phyloP scores from a whole-genome alignment of 2,888 invertebrate genomes.

The Hypsopygia costalis region DNA sequence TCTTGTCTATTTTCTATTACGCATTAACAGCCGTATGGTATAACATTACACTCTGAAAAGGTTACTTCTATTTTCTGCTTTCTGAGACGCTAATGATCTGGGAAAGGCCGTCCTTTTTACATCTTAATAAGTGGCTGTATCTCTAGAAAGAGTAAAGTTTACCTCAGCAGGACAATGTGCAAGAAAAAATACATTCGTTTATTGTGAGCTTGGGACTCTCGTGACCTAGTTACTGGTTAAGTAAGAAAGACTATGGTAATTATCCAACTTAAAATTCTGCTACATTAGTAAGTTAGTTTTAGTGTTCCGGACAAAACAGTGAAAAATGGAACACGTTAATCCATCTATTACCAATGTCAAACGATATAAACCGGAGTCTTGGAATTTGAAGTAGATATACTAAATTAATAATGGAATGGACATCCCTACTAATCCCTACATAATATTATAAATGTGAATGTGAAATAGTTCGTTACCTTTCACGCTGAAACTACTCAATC shows the following conservation, averaged over 20 bases:
- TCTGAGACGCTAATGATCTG: slow-evolving; percentile 36
- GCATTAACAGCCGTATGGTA: slow-evolving; percentile 30
- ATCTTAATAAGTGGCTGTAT: slow-evolving; percentile 27
- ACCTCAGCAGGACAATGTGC: slow-evolving; percentile 1
- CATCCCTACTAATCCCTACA: too few species aligned
- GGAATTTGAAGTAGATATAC: too few species aligned
- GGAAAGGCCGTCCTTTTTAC: slow-evolving; percentile 34
- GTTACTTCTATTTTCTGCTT: slow-evolving; percentile 37
- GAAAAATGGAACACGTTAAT: too few species aligned
- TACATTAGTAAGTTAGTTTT: too few species aligned
- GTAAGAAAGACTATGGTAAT: background rate
- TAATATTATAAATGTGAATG: too few species aligned
- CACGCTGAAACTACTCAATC: too few species aligned
- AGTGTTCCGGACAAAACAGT: too few species aligned
- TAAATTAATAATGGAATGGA: too few species aligned
- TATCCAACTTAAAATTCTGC: background rate
- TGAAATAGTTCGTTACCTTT: too few species aligned
- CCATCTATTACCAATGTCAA: too few species aligned
- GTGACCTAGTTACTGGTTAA: background rate
- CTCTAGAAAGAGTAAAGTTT: slow-evolving; percentile 6
- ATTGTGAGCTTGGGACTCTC: background rate
- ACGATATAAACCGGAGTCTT: too few species aligned
- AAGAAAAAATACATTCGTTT: background rate
- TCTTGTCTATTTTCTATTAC: slow-evolving; percentile 32
- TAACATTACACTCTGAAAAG: slow-evolving; percentile 27